Evolutionary conservation across 1,140 invertebrate species (phyloP).

Genomic region (Trichonephila inaurata): DNA sequence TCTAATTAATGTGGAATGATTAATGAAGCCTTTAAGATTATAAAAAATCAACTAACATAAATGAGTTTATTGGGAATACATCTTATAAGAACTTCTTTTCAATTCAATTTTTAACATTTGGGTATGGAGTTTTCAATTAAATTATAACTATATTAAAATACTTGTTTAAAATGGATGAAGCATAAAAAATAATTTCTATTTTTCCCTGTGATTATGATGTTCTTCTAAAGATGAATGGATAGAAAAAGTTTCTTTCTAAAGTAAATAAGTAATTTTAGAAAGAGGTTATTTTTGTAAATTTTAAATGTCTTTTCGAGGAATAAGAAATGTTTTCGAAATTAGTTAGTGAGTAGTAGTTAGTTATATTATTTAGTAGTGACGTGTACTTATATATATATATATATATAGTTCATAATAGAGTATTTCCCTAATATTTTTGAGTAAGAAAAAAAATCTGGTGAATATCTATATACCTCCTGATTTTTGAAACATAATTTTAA

Average conservation of each 20-base stretch:
- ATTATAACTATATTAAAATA: constrained; percentile 32
- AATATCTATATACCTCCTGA: no score
- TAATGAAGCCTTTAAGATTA: constrained; percentile 42
- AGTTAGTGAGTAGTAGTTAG: neutral
- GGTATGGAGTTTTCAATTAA: neutral
- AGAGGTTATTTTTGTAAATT: no score
- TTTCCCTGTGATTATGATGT: neutral
- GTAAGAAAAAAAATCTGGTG: no score
- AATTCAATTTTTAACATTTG: neutral
- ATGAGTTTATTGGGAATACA: neutral
- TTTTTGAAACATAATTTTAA: no score
- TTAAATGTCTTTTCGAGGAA: neutral
- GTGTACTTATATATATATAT: no score
- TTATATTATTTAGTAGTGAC: no score
- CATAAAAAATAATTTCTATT: neutral
- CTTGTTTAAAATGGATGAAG: neutral
- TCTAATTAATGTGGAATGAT: constrained; percentile 39
- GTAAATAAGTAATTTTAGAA: neutral
- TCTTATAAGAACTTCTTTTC: neutral
- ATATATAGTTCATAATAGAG: no score
- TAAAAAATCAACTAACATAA: constrained; percentile 4
- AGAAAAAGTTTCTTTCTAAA: neutral
- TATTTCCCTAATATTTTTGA: no score
- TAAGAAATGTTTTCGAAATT: neutral
- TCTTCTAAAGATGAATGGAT: neutral